A percentile compares a stretch with the other conserved stretches of the same genome.
These are phyloP conservation scores for Leucoraja erinaceus DNA, from an alignment of 2,113 vertebrate genomes.

Conservation along the genomic window DNA sequence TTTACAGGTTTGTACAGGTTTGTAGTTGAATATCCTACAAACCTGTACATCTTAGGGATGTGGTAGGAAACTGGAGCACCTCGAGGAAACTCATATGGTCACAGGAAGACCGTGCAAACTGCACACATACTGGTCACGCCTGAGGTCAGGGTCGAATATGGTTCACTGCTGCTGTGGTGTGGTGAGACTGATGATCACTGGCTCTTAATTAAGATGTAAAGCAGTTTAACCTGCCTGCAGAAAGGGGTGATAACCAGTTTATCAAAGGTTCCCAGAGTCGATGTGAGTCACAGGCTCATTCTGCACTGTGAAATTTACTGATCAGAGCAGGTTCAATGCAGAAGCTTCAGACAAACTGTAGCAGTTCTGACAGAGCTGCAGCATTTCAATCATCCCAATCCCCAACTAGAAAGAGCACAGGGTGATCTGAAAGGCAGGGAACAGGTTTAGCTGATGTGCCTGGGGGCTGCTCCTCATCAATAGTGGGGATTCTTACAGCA, in stretches of 20 bases:
- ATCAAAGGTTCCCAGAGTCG: not conserved
- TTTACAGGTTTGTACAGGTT: no score
- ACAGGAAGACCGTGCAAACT: no score
- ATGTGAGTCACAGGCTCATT: not conserved
- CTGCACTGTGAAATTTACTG: not conserved
- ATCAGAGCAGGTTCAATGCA: not conserved
- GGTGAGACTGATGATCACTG: not conserved
- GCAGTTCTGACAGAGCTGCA: not conserved
- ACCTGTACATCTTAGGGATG: no score
- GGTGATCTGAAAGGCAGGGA: no score
- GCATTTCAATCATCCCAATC: not conserved
- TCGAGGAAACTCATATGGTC: no score
- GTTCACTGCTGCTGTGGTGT: not conserved
- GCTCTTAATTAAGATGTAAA: conserved; percentile 1
- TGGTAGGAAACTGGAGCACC: no score
- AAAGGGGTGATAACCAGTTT: not conserved
- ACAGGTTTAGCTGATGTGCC: not conserved
- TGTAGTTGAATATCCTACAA: no score
- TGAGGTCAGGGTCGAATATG: no score
- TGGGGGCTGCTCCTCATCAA: not conserved
- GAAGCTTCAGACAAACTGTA: not conserved
- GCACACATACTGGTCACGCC: no score
- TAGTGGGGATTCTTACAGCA: not conserved
- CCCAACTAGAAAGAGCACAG: not conserved
- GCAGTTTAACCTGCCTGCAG: not conserved